phyloP scores from a whole-genome alignment of 2,113 vertebrate genomes.

The Nothoprocta pentlandii region DNA sequence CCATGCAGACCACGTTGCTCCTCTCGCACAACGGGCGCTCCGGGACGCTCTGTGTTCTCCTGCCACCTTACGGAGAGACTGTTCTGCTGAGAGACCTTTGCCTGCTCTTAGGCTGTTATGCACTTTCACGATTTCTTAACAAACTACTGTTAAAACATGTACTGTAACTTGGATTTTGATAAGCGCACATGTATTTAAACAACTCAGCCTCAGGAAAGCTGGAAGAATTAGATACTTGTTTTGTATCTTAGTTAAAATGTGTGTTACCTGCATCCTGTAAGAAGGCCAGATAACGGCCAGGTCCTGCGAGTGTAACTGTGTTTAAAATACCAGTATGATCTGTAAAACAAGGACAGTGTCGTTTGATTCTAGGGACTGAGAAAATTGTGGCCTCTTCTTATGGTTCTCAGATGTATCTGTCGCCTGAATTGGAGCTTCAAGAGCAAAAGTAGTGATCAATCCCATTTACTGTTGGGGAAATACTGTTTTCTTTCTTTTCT shows the following conservation, averaged over 20 bases:
- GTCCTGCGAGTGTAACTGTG: neutral
- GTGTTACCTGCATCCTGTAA: slow-evolving; percentile 39
- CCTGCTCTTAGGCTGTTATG: slow-evolving; percentile 74
- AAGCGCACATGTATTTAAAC: slow-evolving; percentile 73
- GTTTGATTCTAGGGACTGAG: slow-evolving; percentile 19
- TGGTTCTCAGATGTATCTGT: slow-evolving; percentile 16
- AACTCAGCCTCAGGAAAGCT: slow-evolving; percentile 76
- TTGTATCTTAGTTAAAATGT: slow-evolving; percentile 65
- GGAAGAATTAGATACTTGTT: slow-evolving; percentile 58
- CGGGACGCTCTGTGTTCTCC: slow-evolving; percentile 48
- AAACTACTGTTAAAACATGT: slow-evolving; percentile 73
- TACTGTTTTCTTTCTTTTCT: slow-evolving; percentile 32
- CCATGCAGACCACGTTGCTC: slow-evolving; percentile 37
- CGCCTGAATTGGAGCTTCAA: slow-evolving; percentile 21
- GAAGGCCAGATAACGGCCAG: slow-evolving; percentile 34
- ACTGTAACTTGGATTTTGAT: slow-evolving; percentile 73
- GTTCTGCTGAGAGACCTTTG: slow-evolving; percentile 68
- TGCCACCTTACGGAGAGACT: slow-evolving; percentile 64
- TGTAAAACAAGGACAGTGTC: slow-evolving; percentile 12
- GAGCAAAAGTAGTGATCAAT: slow-evolving; percentile 35
- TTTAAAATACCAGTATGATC: slow-evolving; percentile 10
- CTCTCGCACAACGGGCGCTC: slow-evolving; percentile 31
- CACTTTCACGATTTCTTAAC: slow-evolving; percentile 75
- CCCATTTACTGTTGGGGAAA: slow-evolving; percentile 33
- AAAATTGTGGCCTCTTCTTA: slow-evolving; percentile 15